phyloP scores from a whole-genome alignment of 1,140 invertebrate genomes.

The Drosophila guanche region DNA sequence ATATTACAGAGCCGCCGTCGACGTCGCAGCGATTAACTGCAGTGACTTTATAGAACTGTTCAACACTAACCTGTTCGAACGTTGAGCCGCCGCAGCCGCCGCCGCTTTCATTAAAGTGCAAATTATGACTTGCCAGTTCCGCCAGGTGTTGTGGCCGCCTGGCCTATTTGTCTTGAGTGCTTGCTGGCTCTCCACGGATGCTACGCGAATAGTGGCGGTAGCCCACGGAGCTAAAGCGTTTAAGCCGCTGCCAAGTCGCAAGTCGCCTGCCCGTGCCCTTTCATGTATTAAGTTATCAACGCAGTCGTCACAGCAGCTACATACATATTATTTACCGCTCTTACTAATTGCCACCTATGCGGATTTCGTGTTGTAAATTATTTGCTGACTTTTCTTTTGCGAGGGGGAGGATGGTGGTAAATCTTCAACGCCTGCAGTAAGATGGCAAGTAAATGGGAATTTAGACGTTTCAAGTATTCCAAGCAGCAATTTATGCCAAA shows the following conservation, averaged over 20 bases:
- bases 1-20: slow-evolving; percentile 58
- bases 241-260: background rate
- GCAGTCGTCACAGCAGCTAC: slow-evolving; percentile 40
- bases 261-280: slow-evolving; percentile 46
- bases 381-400: slow-evolving; percentile 14
- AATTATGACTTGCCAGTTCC: slow-evolving; percentile 81
- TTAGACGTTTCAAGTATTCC: too few species aligned
- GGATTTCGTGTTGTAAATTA: slow-evolving; percentile 54
- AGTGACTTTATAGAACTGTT: slow-evolving; percentile 73
- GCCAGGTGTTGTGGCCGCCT: slow-evolving; percentile 76
- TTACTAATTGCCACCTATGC: slow-evolving; percentile 65
- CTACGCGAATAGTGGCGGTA: slow-evolving; percentile 15
- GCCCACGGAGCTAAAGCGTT: slow-evolving; percentile 10
- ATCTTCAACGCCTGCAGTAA: background rate
- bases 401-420: background rate
- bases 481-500: too few species aligned
- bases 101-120: slow-evolving; percentile 81
- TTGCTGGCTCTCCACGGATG: slow-evolving; percentile 17
- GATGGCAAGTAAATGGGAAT: background rate
- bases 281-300: slow-evolving; percentile 77
- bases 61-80: slow-evolving; percentile 67
- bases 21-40: slow-evolving; percentile 76
- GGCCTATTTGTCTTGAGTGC: slow-evolving; percentile 75
- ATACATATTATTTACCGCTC: slow-evolving; percentile 50
- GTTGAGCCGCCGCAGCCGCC: slow-evolving; percentile 11